Evolutionary conservation across 2,888 invertebrate species (phyloP), one percentile per base, ranked within the genome.

Genomic region (Apotomis capreana): DNA sequence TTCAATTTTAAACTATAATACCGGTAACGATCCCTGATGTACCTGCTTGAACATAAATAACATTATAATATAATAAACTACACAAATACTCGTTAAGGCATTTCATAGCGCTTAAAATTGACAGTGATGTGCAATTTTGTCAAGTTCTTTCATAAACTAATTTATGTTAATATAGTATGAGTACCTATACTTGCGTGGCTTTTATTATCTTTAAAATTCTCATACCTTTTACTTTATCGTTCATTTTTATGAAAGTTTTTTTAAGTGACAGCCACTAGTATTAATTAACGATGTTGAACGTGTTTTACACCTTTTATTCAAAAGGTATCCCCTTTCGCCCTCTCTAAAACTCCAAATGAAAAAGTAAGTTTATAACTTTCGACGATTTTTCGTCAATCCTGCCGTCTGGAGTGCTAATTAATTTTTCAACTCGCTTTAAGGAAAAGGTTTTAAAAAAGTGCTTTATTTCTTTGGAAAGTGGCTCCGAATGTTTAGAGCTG

Each of bases 361-460:
- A 73, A 75, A 73, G 75, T 71, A 52, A 71, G 60, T 70, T 61
- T 37, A 9, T n/a, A 61, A 73, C 70, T 68, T 68, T 54, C 59
- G 26, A 64, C 68, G 68, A 73, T 75, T 73, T 75, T 75, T 75
- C 74, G 68, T 75, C 68, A 60, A 73, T 70, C 63, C 69, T 59
- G 40, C 49, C 55, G 55, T 49, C 63, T 54, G 57, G 68, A 70
- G 52, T 67, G 68, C 65, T 75, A 75, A 75, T 75, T 75, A 75
- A 75, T 73, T 70, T 75, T 75, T 68, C 70, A 75, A 74, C 69
- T 70, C 58, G 68, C 55, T 69, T 74, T 61, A 67, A 68, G 65
- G 61, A 67, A 70, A 62, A 70, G 62, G 65, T 70, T 68, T 52
- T 52, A 37, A 44, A 9, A 58, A 55, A 60, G 59, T 46, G 51